These are phyloP conservation scores for Ctenomys sociabilis DNA, from an alignment of 2,113 vertebrate genomes.

Conservation along the genomic window DNA sequence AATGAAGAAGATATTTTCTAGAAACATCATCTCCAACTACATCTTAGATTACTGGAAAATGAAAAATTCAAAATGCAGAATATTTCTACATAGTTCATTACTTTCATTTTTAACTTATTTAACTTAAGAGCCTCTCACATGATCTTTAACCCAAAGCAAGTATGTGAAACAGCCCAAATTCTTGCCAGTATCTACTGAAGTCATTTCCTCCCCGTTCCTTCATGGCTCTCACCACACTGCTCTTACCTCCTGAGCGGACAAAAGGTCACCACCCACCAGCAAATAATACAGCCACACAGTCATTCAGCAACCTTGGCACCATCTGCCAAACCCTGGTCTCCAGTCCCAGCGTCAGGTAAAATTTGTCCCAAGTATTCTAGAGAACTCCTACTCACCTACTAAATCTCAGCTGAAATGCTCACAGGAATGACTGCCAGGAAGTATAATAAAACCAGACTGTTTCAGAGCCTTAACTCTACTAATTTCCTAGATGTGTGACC, in stretches of 20 bases:
- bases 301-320: not conserved
- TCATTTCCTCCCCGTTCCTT: not conserved
- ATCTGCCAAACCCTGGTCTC: not conserved
- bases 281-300: not conserved
- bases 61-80: not conserved
- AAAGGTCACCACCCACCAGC: not conserved
- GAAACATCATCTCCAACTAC: not conserved
- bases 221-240: not conserved
- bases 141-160: not conserved
- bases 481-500: not conserved
- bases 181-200: not conserved
- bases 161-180: not conserved
- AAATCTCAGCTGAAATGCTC: constrained; percentile 41
- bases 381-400: not conserved
- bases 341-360: not conserved
- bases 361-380: not conserved
- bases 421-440: not conserved
- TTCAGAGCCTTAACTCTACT: constrained; percentile 5
- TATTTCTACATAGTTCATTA: constrained; percentile 14
- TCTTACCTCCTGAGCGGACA: not conserved
- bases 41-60: not conserved
- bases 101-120: not conserved
- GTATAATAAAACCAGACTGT: not conserved
- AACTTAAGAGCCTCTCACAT: not conserved
- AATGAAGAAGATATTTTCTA: constrained; percentile 4